Percentiles rank a stretch among this genome's conserved stretches.
These are phyloP conservation scores for Calephelis perditalis DNA, from an alignment of 2,888 invertebrate species.

Conservation along the genomic window DNA sequence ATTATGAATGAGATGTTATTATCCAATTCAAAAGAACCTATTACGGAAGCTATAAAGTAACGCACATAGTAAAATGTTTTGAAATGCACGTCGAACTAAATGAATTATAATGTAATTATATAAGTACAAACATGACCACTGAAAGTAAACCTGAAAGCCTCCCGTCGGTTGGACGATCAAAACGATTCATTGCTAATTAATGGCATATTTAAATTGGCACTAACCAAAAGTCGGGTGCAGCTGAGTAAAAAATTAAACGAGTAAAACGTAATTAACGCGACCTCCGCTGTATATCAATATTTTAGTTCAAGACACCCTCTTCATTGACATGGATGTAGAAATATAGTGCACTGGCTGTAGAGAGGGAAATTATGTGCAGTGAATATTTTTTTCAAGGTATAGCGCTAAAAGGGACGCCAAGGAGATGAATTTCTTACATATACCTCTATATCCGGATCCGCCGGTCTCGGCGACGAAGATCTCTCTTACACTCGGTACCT, in stretches of 20 bases:
- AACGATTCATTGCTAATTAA: slow-evolving; percentile 67
- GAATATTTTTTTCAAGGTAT: too few species aligned
- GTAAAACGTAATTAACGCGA: slow-evolving; percentile 69
- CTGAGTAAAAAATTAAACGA: slow-evolving; percentile 67
- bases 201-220: slow-evolving; percentile 57
- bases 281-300: slow-evolving; percentile 69
- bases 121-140: slow-evolving; percentile 23
- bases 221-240: slow-evolving; percentile 52
- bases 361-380: too few species aligned
- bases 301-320: slow-evolving; percentile 72
- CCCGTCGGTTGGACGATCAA: slow-evolving; percentile 47
- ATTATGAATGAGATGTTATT: too few species aligned
- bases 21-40: too few species aligned
- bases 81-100: not conserved
- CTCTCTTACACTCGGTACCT: too few species aligned
- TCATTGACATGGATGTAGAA: slow-evolving; percentile 35
- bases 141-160: slow-evolving; percentile 23
- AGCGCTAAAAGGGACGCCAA: too few species aligned
- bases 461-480: too few species aligned
- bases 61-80: not conserved
- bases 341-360: slow-evolving; percentile 17
- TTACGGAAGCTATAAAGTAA: not conserved
- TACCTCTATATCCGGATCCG: too few species aligned
- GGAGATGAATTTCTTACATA: too few species aligned
- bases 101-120: slow-evolving; percentile 1